These are phyloP conservation scores for Eriocheir sinensis DNA, from an alignment of 1,140 invertebrate species.

Conservation along the genomic window DNA sequence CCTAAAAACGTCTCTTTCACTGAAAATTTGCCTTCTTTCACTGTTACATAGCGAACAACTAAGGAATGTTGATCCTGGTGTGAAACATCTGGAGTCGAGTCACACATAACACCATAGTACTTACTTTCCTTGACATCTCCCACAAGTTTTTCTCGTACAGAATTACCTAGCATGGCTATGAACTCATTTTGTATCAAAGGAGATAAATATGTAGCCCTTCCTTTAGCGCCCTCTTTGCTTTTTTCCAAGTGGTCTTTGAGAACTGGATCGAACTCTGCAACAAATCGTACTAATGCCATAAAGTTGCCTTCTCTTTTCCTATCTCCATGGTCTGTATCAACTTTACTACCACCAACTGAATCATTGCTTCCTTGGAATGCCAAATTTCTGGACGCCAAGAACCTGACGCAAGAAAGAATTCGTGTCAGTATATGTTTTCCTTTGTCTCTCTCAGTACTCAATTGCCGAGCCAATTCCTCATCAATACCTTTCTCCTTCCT, in stretches of 20 bases:
- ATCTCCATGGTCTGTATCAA: too few species aligned
- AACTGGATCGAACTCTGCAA: slow-evolving; percentile 35
- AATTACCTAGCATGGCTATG: background rate
- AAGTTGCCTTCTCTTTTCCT: slow-evolving; percentile 28
- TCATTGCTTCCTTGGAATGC: too few species aligned
- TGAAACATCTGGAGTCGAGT: background rate
- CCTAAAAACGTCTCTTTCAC: background rate
- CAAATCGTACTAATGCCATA: slow-evolving; percentile 31
- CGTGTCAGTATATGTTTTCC: slow-evolving; percentile 25
- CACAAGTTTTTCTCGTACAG: background rate
- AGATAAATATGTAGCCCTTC: background rate
- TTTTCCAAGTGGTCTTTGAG: slow-evolving; percentile 43
- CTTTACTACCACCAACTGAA: too few species aligned
- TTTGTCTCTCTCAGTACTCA: slow-evolving; percentile 31
- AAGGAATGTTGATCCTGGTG: background rate
- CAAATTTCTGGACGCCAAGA: too few species aligned
- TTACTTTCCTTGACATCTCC: slow-evolving; percentile 14
- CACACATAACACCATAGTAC: background rate
- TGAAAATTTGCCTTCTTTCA: slow-evolving; percentile 4
- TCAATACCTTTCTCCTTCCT: too few species aligned
- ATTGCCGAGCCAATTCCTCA: too few species aligned
- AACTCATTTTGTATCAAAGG: background rate
- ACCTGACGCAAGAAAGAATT: too few species aligned
- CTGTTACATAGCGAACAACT: background rate
- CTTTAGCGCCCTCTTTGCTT: slow-evolving; percentile 37